Evolutionary conservation across 2,797 vertebrate species (phyloP).

Genomic region (Schizopygopsis pylzovi): DNA sequence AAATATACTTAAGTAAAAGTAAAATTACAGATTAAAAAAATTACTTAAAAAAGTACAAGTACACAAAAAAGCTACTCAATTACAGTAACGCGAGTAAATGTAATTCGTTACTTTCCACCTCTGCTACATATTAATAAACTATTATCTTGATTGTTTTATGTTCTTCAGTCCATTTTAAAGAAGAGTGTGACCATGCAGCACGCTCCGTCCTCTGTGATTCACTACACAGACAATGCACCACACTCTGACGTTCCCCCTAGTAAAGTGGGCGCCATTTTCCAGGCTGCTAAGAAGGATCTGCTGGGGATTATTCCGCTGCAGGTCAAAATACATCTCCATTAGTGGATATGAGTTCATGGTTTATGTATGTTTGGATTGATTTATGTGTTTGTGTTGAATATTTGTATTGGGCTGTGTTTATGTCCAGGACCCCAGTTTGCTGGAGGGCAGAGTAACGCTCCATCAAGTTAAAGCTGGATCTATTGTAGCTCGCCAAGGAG

Average conservation of each 20-base stretch:
- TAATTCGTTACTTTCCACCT: no score
- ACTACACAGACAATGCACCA: slow-evolving; percentile 77
- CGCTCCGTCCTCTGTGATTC: slow-evolving; percentile 84
- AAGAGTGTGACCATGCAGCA: slow-evolving; percentile 87
- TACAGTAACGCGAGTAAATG: no score
- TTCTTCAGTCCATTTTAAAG: slow-evolving; percentile 77
- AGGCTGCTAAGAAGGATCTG: slow-evolving; percentile 91
- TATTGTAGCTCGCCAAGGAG: slow-evolving; percentile 91
- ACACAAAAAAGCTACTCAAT: no score
- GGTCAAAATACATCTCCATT: slow-evolving; percentile 73
- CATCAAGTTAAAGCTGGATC: slow-evolving; percentile 93
- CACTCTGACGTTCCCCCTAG: slow-evolving; percentile 74
- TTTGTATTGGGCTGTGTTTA: slow-evolving; percentile 49
- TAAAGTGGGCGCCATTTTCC: slow-evolving; percentile 81
- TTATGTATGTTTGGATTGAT: not conserved
- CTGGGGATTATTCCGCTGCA: slow-evolving; percentile 88
- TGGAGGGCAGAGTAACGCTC: slow-evolving; percentile 89
- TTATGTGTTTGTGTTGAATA: not conserved
- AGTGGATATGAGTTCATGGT: not conserved
- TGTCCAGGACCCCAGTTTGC: slow-evolving; percentile 81
- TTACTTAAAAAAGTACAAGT: no score
- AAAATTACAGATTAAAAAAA: no score
- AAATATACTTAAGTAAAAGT: no score
- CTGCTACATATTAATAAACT: not conserved
- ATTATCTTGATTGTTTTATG: not conserved